These are phyloP conservation scores for Capromys pilorides DNA, from an alignment of 2,797 vertebrate species.

Conservation along the genomic window DNA sequence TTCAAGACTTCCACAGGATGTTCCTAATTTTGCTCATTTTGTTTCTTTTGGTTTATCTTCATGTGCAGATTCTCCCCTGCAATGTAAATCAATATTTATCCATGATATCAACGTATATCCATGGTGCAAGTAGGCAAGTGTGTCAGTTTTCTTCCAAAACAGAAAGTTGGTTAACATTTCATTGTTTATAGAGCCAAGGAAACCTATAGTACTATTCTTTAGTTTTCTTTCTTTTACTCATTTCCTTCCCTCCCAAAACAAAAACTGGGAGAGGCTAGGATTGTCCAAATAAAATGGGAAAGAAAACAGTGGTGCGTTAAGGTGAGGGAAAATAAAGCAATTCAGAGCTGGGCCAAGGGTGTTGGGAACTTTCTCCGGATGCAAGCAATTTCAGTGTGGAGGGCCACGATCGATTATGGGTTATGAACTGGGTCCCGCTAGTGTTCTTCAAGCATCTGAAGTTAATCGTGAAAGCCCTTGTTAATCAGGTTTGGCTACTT, in stretches of 20 bases:
- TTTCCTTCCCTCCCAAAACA: background rate
- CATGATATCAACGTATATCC: background rate
- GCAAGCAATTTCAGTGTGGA: background rate
- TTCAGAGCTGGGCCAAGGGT: background rate
- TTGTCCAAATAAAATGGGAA: background rate
- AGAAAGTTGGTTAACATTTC: background rate
- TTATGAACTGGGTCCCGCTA: background rate
- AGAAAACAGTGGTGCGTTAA: background rate
- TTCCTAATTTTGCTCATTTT: background rate
- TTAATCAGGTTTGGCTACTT: background rate
- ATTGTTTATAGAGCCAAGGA: background rate
- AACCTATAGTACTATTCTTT: background rate
- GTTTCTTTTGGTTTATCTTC: background rate
- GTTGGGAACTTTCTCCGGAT: constrained; percentile 13
- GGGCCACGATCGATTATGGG: too few relatives aligned
- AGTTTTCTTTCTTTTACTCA: background rate
- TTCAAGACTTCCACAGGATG: background rate
- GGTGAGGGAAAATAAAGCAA: background rate
- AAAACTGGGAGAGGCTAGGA: background rate
- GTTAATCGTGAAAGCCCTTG: background rate
- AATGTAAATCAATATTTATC: background rate
- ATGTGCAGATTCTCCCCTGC: background rate
- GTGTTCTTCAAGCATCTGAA: background rate
- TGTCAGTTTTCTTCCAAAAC: background rate
- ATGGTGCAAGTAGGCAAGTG: background rate